Percentiles rank a stretch among this genome's conserved stretches.
phyloP scores from a whole-genome alignment of 2,113 vertebrate genomes.

The Dromiciops gliroides region DNA sequence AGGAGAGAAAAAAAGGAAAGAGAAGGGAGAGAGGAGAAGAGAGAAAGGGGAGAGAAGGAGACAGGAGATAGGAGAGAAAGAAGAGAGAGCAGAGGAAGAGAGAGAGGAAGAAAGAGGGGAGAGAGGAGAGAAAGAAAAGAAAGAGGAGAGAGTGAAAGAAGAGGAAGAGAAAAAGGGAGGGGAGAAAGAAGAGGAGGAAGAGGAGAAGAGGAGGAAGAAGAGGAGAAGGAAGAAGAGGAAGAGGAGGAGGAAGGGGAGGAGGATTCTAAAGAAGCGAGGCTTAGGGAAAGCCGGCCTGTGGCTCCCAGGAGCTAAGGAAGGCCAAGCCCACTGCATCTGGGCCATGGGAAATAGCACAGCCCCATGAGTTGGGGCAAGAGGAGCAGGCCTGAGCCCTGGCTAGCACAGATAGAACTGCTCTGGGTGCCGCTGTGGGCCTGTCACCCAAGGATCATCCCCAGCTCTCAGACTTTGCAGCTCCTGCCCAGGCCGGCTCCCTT shows the following conservation, averaged over 20 bases:
- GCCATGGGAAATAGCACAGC: fast-evolving
- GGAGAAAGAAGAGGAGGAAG: too few species aligned
- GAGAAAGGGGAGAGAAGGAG: neutral
- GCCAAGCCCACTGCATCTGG: neutral
- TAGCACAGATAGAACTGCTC: neutral
- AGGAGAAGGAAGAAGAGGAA: too few species aligned
- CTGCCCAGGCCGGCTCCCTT: slow-evolving; percentile 63
- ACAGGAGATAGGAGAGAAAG: neutral
- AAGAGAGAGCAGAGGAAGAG: too few species aligned
- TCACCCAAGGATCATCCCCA: neutral
- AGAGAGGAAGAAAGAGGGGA: too few species aligned
- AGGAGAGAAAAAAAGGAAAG: neutral
- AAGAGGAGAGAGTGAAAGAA: too few species aligned
- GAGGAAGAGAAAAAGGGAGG: too few species aligned
- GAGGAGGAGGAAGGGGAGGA: too few species aligned
- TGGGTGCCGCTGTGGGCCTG: neutral
- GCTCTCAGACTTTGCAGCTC: slow-evolving; percentile 39
- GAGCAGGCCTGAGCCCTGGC: slow-evolving; percentile 17
- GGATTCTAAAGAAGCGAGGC: neutral
- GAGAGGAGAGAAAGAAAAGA: neutral
- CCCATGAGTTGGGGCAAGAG: neutral
- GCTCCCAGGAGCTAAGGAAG: slow-evolving; percentile 14
- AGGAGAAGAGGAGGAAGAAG: too few species aligned
- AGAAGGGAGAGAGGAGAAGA: neutral
- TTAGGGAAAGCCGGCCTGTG: slow-evolving; percentile 48